These are phyloP conservation scores for Chalcis sispes DNA, from an alignment of 2,888 invertebrate genomes.

Conservation along the genomic window DNA sequence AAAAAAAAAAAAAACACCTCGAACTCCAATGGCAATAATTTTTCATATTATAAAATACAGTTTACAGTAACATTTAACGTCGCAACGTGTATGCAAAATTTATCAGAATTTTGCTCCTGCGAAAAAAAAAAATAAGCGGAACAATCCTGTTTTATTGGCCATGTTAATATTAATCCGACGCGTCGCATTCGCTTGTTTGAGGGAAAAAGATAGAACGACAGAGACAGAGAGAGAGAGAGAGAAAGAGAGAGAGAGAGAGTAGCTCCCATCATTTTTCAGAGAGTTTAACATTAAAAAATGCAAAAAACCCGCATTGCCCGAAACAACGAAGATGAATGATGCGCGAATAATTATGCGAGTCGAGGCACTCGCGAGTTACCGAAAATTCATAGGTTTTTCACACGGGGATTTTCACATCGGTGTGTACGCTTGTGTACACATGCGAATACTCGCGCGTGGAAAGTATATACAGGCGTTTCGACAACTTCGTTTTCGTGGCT, in stretches of 20 bases:
- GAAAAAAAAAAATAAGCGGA: slow-evolving; percentile 23
- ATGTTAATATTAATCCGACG: slow-evolving; percentile 52
- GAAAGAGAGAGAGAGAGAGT: not conserved
- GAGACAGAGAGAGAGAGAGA: not conserved
- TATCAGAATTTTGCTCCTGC: slow-evolving; percentile 27
- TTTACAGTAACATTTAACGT: slow-evolving; percentile 51
- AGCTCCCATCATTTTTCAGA: slow-evolving; percentile 41
- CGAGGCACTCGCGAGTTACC: not conserved
- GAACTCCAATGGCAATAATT: slow-evolving; percentile 40
- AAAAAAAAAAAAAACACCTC: too few species aligned
- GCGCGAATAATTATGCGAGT: slow-evolving; percentile 49
- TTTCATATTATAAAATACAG: slow-evolving; percentile 50
- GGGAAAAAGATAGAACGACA: not conserved
- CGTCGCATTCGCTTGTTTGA: slow-evolving; percentile 13
- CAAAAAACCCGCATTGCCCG: slow-evolving; percentile 17
- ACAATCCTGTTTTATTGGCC: slow-evolving; percentile 49
- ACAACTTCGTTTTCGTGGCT: slow-evolving; percentile 22
- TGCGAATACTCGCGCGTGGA: not conserved
- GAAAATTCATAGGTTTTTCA: slow-evolving; percentile 45
- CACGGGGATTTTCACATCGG: not conserved
- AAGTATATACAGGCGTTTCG: not conserved
- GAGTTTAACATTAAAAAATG: slow-evolving; percentile 37
- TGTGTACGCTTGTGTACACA: not conserved
- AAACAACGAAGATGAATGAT: slow-evolving; percentile 49
- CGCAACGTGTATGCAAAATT: slow-evolving; percentile 36